These are phyloP conservation scores for Malurus elegans DNA, from an alignment of 2,113 vertebrate genomes.

Conservation along the genomic window DNA sequence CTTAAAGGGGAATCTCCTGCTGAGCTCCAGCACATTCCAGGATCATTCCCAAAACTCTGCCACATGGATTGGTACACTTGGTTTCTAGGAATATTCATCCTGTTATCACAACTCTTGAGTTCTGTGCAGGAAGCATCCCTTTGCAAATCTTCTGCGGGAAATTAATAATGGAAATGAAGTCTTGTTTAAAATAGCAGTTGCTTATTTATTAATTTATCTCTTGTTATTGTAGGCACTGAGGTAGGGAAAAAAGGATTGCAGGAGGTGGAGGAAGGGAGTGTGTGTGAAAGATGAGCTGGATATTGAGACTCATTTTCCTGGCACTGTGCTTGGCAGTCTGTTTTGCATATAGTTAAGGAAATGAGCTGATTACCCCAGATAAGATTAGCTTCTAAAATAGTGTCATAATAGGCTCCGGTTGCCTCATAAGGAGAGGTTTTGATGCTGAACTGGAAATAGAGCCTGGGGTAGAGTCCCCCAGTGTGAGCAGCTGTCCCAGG, in stretches of 20 bases:
- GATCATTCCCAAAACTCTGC: background rate
- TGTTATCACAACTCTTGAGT: rapidly evolving
- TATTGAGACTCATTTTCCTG: background rate
- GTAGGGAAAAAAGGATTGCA: background rate
- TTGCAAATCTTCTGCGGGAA: background rate
- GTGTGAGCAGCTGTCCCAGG: slow-evolving; percentile 38
- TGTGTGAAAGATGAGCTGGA: background rate
- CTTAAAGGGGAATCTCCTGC: background rate
- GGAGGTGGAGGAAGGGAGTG: background rate
- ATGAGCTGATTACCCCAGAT: background rate
- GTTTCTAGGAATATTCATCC: background rate
- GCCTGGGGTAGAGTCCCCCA: background rate
- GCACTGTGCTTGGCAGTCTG: background rate
- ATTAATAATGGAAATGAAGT: background rate
- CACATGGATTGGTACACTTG: rapidly evolving
- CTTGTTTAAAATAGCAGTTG: background rate
- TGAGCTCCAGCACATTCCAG: background rate
- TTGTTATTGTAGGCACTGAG: background rate
- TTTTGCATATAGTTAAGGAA: background rate
- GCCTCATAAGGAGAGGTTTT: slow-evolving; percentile 25
- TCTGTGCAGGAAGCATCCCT: background rate
- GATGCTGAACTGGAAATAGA: slow-evolving; percentile 33
- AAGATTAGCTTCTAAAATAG: slow-evolving; percentile 38
- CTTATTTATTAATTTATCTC: background rate
- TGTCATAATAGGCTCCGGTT: background rate